A percentile compares a stretch with the other conserved stretches of the same genome.
Evolutionary conservation across 1,140 invertebrate genomes (phyloP).

Genomic region (Brachionus paranguensis): DNA sequence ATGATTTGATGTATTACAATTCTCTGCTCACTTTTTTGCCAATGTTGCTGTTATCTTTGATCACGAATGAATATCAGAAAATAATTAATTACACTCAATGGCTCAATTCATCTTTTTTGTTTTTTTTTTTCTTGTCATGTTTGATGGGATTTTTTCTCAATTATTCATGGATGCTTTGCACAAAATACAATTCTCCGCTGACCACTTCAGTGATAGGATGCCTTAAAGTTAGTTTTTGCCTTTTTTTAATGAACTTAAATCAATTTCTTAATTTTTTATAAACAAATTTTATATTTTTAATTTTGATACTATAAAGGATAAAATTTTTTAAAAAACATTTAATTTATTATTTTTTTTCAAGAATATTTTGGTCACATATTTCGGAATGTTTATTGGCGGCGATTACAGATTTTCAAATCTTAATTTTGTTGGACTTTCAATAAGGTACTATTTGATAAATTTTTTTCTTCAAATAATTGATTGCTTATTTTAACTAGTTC

Average conservation of each 20-base stretch:
- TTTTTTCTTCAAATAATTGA: neutral
- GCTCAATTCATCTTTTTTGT: neutral
- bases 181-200: conserved; percentile 89
- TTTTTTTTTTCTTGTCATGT: conserved; percentile 74
- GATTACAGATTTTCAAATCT: conserved; percentile 88
- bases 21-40: conserved; percentile 69
- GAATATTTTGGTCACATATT: conserved; percentile 61
- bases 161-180: conserved; percentile 90
- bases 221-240: neutral
- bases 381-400: conserved; percentile 90
- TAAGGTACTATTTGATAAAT: conserved; percentile 56
- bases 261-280: too few relatives aligned
- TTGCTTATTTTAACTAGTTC: neutral
- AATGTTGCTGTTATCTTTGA: conserved; percentile 50
- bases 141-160: conserved; percentile 92
- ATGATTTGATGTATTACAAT: neutral
- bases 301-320: too few relatives aligned
- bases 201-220: conserved; percentile 96
- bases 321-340: too few relatives aligned
- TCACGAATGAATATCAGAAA: neutral
- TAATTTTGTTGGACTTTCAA: conserved; percentile 89
- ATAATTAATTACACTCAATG: neutral
- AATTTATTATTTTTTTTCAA: neutral
- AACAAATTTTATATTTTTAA: too few relatives aligned
- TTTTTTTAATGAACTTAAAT: too few relatives aligned